Conservation (phyloP, 2,797 vertebrate genomes). For the Paramormyrops hopkinsi region DNA sequence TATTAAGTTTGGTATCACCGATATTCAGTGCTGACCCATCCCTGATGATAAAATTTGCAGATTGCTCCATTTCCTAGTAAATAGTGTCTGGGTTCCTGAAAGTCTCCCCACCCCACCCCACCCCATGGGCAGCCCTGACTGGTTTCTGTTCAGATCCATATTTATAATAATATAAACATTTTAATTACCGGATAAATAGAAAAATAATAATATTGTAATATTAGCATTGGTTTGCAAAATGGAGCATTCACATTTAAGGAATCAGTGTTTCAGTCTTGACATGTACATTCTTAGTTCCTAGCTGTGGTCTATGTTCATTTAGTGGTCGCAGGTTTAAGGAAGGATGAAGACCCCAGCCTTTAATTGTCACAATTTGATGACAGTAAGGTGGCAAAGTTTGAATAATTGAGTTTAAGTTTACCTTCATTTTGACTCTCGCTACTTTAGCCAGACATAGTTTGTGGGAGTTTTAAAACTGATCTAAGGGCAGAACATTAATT, state of each 20-base stretch:
- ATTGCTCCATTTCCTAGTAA: background rate
- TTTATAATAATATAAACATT: background rate
- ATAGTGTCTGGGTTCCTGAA: background rate
- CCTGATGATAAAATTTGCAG: background rate
- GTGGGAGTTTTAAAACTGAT: background rate
- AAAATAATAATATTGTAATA: background rate
- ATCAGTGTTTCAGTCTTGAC: background rate
- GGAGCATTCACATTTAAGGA: background rate
- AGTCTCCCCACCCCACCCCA: background rate
- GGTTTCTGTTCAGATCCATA: background rate
- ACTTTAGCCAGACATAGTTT: background rate
- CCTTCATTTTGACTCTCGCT: background rate
- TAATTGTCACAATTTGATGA: background rate
- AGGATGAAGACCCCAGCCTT: background rate
- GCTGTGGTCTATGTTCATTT: background rate
- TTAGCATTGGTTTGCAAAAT: background rate
- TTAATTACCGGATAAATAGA: background rate
- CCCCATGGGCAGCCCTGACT: background rate
- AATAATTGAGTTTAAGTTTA: background rate
- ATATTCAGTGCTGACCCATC: background rate
- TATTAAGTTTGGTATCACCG: background rate
- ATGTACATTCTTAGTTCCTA: background rate
- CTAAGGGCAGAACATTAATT: background rate
- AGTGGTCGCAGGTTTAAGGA: background rate
- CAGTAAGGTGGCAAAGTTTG: background rate